phyloP scores from a whole-genome alignment of 2,797 vertebrate species.

The Carapus acus region DNA sequence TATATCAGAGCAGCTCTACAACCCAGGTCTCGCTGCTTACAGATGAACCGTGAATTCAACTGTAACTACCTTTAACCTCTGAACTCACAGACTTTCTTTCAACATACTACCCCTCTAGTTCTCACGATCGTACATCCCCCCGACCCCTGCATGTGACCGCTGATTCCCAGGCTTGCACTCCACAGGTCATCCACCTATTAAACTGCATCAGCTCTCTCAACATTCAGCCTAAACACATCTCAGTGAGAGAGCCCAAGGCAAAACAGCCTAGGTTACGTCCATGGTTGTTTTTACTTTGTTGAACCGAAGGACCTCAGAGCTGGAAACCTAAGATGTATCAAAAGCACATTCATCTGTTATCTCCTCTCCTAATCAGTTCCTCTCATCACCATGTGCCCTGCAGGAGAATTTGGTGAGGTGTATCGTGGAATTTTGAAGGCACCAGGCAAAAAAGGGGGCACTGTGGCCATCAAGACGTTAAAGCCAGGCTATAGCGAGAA shows the following conservation, averaged over 20 bases:
- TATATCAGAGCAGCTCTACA: conserved; percentile 43
- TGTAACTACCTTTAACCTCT: conserved; percentile 64
- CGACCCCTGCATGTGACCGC: conserved; percentile 58
- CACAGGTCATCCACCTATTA: conserved; percentile 54
- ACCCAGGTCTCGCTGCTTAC: conserved; percentile 20
- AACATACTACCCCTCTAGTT: conserved; percentile 45
- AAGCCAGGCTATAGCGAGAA: conserved; percentile 94
- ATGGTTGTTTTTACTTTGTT: conserved; percentile 27
- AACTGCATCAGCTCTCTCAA: conserved; percentile 38
- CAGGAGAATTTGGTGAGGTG: conserved; percentile 96
- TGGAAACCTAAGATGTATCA: conserved; percentile 22
- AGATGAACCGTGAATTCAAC: conserved; percentile 50
- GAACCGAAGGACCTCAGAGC: conserved; percentile 33
- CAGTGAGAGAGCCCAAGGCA: conserved; percentile 43
- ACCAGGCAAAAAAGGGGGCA: conserved; percentile 79
- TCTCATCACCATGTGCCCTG: conserved; percentile 21
- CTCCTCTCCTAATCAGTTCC: conserved; percentile 16
- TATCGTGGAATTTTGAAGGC: conserved; percentile 85
- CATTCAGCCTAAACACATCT: conserved; percentile 53
- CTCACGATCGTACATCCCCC: conserved; percentile 51
- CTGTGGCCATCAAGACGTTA: conserved; percentile 91
- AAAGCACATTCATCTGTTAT: conserved; percentile 16
- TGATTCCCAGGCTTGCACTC: conserved; percentile 71
- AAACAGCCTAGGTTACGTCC: conserved; percentile 49
- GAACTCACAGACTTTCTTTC: conserved; percentile 43